These are phyloP conservation scores for Phoxinus dragarum DNA, from an alignment of 2,797 vertebrate species.

Conservation along the genomic window DNA sequence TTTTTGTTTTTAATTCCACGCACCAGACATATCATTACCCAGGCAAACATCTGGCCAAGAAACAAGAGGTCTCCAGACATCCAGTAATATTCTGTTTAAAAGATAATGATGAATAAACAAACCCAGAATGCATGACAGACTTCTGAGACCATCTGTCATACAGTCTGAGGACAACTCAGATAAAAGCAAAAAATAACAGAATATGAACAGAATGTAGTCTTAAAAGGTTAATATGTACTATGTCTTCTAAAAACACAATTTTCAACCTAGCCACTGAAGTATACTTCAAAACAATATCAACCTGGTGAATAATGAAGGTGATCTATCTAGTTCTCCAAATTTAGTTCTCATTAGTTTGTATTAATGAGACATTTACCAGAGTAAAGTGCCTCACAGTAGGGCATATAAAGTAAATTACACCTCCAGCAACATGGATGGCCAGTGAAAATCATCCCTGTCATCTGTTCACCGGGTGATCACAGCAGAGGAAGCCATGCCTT, in stretches of 20 bases:
- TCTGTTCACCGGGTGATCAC: slow-evolving; percentile 40
- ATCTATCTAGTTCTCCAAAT: not conserved
- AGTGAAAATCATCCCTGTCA: slow-evolving; percentile 2
- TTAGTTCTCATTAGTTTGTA: not conserved
- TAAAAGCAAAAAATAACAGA: not conserved
- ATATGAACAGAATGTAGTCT: not conserved
- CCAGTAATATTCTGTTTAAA: slow-evolving; percentile 45
- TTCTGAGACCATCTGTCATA: slow-evolving; percentile 55
- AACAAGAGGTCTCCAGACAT: slow-evolving; percentile 27
- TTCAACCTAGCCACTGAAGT: not conserved
- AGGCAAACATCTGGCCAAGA: slow-evolving; percentile 31
- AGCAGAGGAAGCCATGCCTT: slow-evolving; percentile 55
- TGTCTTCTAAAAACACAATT: not conserved
- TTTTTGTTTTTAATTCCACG: not conserved
- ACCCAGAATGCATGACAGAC: slow-evolving; percentile 42
- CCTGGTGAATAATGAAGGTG: not conserved
- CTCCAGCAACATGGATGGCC: not conserved
- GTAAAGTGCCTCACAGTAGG: not conserved
- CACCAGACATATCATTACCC: not conserved
- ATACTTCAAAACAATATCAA: not conserved
- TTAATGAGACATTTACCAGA: slow-evolving; percentile 14
- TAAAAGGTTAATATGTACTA: not conserved
- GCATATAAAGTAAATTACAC: slow-evolving; percentile 7
- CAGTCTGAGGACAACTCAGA: not conserved
- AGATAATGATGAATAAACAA: slow-evolving; percentile 56